These are phyloP conservation scores for western clawed frog (Xenopus tropicalis) DNA, from an alignment of 2,113 vertebrate species.

Conservation along the genomic window UCB_Xtro_10.0 CM004452.2:33565001-33565500, in stretches of 20 bases:
- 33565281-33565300: no score
- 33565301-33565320: neutral
- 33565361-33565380: neutral
- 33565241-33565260: no score
- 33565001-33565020: conserved; percentile 9
- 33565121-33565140: conserved; percentile 4
- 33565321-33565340: neutral
- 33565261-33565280: no score
- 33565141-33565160: neutral
- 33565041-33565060: neutral
- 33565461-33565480: no score
- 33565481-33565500: no score
- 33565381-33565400: neutral
- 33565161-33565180: no score
- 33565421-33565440: neutral
- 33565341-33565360: neutral
- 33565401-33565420: neutral
- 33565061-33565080: conserved; percentile 20
- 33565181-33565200: no score
- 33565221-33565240: no score
- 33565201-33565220: no score
- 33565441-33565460: no score
- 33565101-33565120: conserved; percentile 28
- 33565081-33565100: conserved; percentile 16
- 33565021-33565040: neutral